Percentiles rank a stretch among this genome's conserved stretches.
Evolutionary conservation across 2,888 invertebrate species (phyloP).

Genomic region (Eristalis intricaria): DNA sequence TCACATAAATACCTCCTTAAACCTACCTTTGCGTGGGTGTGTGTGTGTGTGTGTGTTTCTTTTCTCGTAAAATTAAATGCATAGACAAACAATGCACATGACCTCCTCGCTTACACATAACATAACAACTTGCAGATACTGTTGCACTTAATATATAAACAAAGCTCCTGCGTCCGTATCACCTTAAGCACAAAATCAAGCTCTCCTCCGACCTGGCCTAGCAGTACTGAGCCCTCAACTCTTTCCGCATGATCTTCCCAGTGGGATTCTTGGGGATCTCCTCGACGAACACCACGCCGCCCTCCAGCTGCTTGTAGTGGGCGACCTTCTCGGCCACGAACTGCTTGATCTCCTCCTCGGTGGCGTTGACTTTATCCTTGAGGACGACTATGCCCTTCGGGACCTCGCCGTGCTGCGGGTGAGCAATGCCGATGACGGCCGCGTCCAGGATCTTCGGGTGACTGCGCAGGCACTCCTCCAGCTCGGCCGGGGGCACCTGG

Average conservation of each 20-base stretch:
- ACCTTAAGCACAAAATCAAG: neutral
- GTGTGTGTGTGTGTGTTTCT: neutral
- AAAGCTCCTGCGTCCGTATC: neutral
- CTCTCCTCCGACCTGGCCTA: slow-evolving; percentile 50
- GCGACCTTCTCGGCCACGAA: slow-evolving; percentile 87
- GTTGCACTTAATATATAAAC: slow-evolving; percentile 22
- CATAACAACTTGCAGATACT: slow-evolving; percentile 16
- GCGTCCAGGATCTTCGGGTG: slow-evolving; percentile 88
- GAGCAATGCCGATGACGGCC: slow-evolving; percentile 90
- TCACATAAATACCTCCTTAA: slow-evolving; percentile 35
- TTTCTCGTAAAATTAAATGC: slow-evolving; percentile 19
- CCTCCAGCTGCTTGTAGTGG: slow-evolving; percentile 88
- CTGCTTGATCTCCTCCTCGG: slow-evolving; percentile 83
- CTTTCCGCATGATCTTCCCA: slow-evolving; percentile 89
- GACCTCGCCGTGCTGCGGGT: slow-evolving; percentile 86
- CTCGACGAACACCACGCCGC: slow-evolving; percentile 86
- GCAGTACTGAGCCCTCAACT: slow-evolving; percentile 82
- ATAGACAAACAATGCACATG: slow-evolving; percentile 1
- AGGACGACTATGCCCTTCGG: slow-evolving; percentile 89
- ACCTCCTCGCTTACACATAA: slow-evolving; percentile 6
- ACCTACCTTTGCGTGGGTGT: neutral
- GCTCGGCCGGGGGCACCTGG: slow-evolving; percentile 94
- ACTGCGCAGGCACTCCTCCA: slow-evolving; percentile 84
- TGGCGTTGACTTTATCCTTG: slow-evolving; percentile 81
- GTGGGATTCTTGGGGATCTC: slow-evolving; percentile 88